Evolutionary conservation across 1,140 invertebrate species (phyloP).

Genomic region (Heliconius congener): DNA sequence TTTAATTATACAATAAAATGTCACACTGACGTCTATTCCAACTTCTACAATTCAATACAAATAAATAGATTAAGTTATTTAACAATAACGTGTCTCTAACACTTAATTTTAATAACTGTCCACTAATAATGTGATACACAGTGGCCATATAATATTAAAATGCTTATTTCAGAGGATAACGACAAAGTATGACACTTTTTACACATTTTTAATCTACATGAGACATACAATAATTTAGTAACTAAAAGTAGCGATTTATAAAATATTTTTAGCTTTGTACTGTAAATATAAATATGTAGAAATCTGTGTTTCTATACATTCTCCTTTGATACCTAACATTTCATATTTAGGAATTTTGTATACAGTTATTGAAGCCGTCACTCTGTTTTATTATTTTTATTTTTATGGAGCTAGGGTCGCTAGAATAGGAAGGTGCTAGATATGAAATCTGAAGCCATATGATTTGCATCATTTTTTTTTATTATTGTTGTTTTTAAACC

Average conservation of each 20-base stretch:
- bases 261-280: constrained; percentile 71
- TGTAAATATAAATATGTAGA: constrained; percentile 78
- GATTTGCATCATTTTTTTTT: constrained; percentile 36
- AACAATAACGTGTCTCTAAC: constrained; percentile 22
- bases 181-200: constrained; percentile 23
- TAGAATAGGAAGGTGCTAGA: constrained; percentile 66
- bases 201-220: constrained; percentile 34
- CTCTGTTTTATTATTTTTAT: constrained; percentile 32
- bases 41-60: constrained; percentile 18
- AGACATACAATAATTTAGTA: constrained; percentile 56
- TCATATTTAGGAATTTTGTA: constrained; percentile 74
- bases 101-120: constrained; percentile 31
- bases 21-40: background rate
- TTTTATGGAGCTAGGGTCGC: constrained; percentile 39
- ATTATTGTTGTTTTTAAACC: constrained; percentile 31
- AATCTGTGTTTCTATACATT: constrained; percentile 74
- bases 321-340: constrained; percentile 74
- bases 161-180: constrained; percentile 5
- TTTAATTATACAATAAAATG: background rate
- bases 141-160: constrained; percentile 36
- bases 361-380: constrained; percentile 55
- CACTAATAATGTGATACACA: constrained; percentile 37
- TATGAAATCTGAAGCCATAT: constrained; percentile 46
- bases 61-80: background rate
- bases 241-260: constrained; percentile 62